These are phyloP conservation scores for Plutomurus gul DNA, from an alignment of 1,140 invertebrate species.

Conservation along the genomic window DNA sequence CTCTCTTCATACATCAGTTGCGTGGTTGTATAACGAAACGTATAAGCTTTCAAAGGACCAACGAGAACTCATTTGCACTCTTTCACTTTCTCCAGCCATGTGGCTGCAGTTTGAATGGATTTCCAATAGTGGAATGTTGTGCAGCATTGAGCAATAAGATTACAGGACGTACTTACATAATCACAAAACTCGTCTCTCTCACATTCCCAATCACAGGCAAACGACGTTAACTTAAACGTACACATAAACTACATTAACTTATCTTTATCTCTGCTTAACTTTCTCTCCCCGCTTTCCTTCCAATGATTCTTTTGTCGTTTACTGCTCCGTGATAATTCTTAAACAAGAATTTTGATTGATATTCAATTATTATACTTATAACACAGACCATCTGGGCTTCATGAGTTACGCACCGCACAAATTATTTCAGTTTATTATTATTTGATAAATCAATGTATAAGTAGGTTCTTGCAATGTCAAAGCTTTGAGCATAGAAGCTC, in stretches of 20 bases:
- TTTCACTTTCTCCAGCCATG: slow-evolving; percentile 19
- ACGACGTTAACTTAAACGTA: slow-evolving; percentile 12
- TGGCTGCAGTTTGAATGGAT: slow-evolving; percentile 10
- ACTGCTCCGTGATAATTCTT: neutral
- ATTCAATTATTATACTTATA: neutral
- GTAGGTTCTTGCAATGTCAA: too few relatives aligned
- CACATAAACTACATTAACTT: slow-evolving; percentile 15
- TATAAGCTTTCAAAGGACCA: neutral
- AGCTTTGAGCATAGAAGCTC: too few relatives aligned
- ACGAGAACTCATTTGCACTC: slow-evolving; percentile 33
- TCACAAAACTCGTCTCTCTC: slow-evolving; percentile 4
- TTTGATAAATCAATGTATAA: too few relatives aligned
- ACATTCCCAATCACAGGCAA: neutral
- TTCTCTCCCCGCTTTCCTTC: neutral
- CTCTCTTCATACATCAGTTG: too few relatives aligned
- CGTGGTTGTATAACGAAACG: too few relatives aligned
- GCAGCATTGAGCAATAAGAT: slow-evolving; percentile 20
- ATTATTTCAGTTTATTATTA: too few relatives aligned
- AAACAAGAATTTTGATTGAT: too few relatives aligned
- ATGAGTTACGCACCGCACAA: too few relatives aligned
- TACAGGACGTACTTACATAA: slow-evolving; percentile 5
- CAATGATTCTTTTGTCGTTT: neutral
- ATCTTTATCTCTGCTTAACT: slow-evolving; percentile 1
- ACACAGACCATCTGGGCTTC: too few relatives aligned
- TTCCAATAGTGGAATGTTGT: slow-evolving; percentile 30